Base-by-base conservation (phyloP, 1,140 invertebrate genomes). In the Meloidogyne exigua region DNA sequence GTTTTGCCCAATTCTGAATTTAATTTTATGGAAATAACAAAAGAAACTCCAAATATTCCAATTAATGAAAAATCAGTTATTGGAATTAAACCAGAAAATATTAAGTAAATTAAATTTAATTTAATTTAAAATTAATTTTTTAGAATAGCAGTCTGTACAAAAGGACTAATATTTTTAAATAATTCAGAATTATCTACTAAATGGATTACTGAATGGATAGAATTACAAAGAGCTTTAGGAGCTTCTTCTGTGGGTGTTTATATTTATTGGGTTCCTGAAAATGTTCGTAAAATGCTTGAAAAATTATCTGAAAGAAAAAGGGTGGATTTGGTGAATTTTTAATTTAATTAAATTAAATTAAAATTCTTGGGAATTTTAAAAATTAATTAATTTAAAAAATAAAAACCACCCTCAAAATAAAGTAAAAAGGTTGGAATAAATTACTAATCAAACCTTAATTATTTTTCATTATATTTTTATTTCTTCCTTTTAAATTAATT, bases 221-320 rank as follows among this genome's bases (percentile, higher is more conserved):
- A 96, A 88, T 89, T 95, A 57, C 89, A 96, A 0, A 90, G 91
- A 26, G 90, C 94, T 7, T 89, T 97, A 9, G 95, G 95, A 2
- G 95, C 94, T 0, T 92, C 95, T 84, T 95, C 95, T 87, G 92
- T 97, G 67, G 95, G 93, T 87, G 92, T 96, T 80, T 97, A 97
- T 85, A 91, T 95, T 81, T 89, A 96, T 13, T 93, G 93, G 85
- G 92, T 95, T 0, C 94, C 96, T 88, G 92, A 93, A 0, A 95
- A 95, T 84, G 93, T 96, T 21, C 92, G 91, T 5, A 95, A 95
- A 88, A 93, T 96, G 0, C 88, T 96, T 9, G 89, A 92, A 25
- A 36, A 64, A 32, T 96, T 95, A 85, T 90, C 92, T 80, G 89
- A 90, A 26, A 88, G 91, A 71, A 93, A 92, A 39, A 91, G 91